Base-by-base conservation (phyloP, 2,797 vertebrate species). In the Gymnopithys bicolor region DNA sequence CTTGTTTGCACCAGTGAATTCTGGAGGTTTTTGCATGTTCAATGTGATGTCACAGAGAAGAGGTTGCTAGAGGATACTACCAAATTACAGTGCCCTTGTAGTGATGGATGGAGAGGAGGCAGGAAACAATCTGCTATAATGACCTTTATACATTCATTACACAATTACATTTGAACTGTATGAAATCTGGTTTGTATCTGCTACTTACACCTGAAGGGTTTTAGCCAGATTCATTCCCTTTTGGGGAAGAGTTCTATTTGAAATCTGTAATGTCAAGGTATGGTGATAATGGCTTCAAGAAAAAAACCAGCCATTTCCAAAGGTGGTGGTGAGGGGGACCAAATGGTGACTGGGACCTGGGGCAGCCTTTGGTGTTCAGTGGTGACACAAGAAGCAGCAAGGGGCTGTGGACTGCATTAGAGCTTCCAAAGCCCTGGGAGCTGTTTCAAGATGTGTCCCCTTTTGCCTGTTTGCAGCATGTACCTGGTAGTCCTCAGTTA, bases 401-500 rank as follows among this genome's bases (percentile, higher is more conserved):
- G 46, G 59, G 24, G 10, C 77, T 3, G 3, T 27, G 75, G 32
- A 1, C 43, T 33, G 1, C 35, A 15, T 25, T 0, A 6, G 51
- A 49, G 41, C 37, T 71, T 58, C 37, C 33, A 22, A 10, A 21
- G 58, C 23, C 53, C 7, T 19, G n/a, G 30, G 22, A 67, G 49
- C 33, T 33, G 24, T 64, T 45, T 18, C 9, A 43, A 11, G 41
- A 6, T 37, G 9, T 41, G 19, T 68, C 8, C 45, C 24, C 2
- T 59, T 8, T 6, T 13, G 68, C 32, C 27, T 22, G 5, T 39
- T n/a, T 1, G 35, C 39, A 11, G 28, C 0, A 0, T 2, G 16
- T 39, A 10, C 25, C 28, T 17, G 21, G 2, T 7, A 30, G 10
- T 13, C 11, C 55, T 55, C 39, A 2, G 9, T 4, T 52, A 9